Percentiles rank a stretch among this genome's conserved stretches.
These are phyloP conservation scores for Drosophila falleni DNA, from an alignment of 2,888 invertebrate genomes.

Conservation along the genomic window DNA sequence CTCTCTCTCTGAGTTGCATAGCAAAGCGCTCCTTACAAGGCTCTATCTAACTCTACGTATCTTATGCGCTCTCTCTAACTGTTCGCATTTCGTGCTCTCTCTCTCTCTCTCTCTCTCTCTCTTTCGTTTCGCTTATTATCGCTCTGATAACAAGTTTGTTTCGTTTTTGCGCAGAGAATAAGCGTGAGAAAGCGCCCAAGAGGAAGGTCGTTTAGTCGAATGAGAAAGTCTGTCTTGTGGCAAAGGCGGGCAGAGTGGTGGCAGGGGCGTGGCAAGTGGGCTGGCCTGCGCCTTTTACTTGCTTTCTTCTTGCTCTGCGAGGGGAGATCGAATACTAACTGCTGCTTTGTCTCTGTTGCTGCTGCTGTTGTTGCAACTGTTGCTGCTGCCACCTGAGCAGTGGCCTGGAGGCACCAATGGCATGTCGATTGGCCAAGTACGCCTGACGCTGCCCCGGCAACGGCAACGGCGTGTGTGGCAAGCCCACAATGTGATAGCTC, in stretches of 20 bases:
- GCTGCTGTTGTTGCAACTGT: slow-evolving; percentile 83
- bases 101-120: slow-evolving; percentile 14
- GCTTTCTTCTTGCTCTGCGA: slow-evolving; percentile 31
- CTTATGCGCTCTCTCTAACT: neutral
- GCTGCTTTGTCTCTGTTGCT: slow-evolving; percentile 41
- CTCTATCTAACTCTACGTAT: slow-evolving; percentile 1
- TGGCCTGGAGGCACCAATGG: slow-evolving; percentile 87
- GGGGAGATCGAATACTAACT: slow-evolving; percentile 60
- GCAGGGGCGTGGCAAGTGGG: slow-evolving; percentile 28
- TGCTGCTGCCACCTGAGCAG: slow-evolving; percentile 88
- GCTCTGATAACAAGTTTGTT: slow-evolving; percentile 67
- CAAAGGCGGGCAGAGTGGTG: neutral
- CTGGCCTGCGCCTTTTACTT: slow-evolving; percentile 13
- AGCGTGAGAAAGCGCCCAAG: slow-evolving; percentile 72
- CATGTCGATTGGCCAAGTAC: slow-evolving; percentile 83
- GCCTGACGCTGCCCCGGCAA: slow-evolving; percentile 80
- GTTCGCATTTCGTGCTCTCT: too few relatives aligned
- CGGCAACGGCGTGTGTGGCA: slow-evolving; percentile 83
- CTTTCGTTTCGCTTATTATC: slow-evolving; percentile 8
- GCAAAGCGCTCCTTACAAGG: slow-evolving; percentile 1
- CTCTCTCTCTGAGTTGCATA: slow-evolving; percentile 30
- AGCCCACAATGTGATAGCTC: slow-evolving; percentile 79
- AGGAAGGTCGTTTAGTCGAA: slow-evolving; percentile 70
- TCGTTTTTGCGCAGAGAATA: slow-evolving; percentile 50
- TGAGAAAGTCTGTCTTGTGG: slow-evolving; percentile 61